Base-by-base conservation (phyloP, 2,113 vertebrate genomes). In the Athene cunicularia region DNA sequence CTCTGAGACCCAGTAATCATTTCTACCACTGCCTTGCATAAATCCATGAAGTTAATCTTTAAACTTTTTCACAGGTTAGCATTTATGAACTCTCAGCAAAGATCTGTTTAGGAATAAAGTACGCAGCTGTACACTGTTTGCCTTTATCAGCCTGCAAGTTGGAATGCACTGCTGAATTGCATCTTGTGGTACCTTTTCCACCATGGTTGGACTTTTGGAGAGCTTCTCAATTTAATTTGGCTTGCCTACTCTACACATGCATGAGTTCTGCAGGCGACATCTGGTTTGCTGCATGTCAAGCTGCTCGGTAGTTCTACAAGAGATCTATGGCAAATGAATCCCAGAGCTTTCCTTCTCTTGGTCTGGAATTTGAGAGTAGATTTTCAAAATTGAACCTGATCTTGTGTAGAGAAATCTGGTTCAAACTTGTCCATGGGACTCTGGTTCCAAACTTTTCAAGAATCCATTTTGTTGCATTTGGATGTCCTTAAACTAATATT, bases 271-370 rank as follows among this genome's bases (percentile, higher is more conserved):
- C 66, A 64, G 60, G 47, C 79, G 85, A 94, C 95, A 95, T 94
- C 79, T 95, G 93, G 67, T 96, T 94, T 94, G 49, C 81, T 92
- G 67, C 77, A 80, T 26, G 8, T 58, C n/a, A 15, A 45, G 68
- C 63, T 84, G 72, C 91, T 88, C 15, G 0, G 85, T 47, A 93
- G 66, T 80, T 88, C 83, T 91, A 55, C 91, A 86, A 80, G 49
- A 80, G 72, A 84, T 85, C 73, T 71, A 52, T 41, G 70, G 58
- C 35, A 94, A 96, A 96, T 94, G 74, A 90, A 86, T 86, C 52
- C 81, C 95, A 96, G 92, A 90, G 41, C 53, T 92, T 88, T 90
- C 32, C n/a, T 79, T 64, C 32, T 64, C 71, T 66, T 83, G 58
- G 27, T 72, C 45, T 76, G 30, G 81, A 76, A 66, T 35, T 17